Evolutionary conservation across 2,888 invertebrate species (phyloP), one percentile per base, ranked within the genome.

Genomic region (Stenichneumon culpator): DNA sequence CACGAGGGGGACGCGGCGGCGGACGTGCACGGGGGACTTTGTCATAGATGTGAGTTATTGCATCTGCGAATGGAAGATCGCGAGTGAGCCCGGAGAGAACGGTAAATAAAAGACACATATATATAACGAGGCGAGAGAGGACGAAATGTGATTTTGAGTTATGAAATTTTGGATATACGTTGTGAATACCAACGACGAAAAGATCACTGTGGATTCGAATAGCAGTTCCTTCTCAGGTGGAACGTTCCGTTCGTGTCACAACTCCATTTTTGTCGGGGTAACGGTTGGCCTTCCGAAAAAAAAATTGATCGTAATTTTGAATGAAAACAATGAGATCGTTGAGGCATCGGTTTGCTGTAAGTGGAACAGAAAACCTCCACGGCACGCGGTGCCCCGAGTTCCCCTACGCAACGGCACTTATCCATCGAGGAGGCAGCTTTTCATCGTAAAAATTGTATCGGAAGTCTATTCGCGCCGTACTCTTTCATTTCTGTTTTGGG

Each of bases 41-140:
- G 82, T 72, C 82, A 67, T 36, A 57, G 72, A 82, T 67, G 68
- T 78, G 78, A 82, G 78, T 82, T 83, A 83, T 79, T 52, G 50
- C 73, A 74, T 73, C 73, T 83, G 68, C 68, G 73, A 68, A 79
- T 52, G 36, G 39, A 73, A 73, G 50, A 63, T 57, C 68, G 65
- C 47, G 52, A 32, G 63, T 16, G 54, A 68, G n/a, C n/a, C 16
- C 63, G 28, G 57, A 78, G 68, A 57, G 68, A 68, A 28, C 5
- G 25, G 57, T 52, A 67, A 69, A 81, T 81, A 82, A 78, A 57
- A 72, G 73, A 44, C 22, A 7, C 57, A 73, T 63, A 73, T 25
- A 44, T 73, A 57, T 72, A 28, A 44, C 69, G 69, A 44, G 25
- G 28, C 50, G 50, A 65, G 50, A 28, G 11, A 28, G 50, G 16